A percentile compares a stretch with the other conserved stretches of the same genome.
Conservation (phyloP, 2,888 invertebrate genomes). For the Eupithecia insigniata region DNA sequence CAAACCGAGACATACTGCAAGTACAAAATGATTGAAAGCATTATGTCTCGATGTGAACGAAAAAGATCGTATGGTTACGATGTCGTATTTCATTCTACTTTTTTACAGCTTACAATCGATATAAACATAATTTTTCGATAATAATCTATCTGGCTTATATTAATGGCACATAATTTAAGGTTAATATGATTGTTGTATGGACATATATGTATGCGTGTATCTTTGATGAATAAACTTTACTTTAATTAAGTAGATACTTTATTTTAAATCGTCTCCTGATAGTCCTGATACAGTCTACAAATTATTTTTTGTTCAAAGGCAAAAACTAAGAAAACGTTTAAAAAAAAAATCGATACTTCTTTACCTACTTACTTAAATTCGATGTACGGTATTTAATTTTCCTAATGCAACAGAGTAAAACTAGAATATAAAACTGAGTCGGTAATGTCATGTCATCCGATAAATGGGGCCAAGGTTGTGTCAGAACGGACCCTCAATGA, state of each 20-base stretch:
- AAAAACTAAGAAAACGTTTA: neutral
- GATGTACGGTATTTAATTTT: no score
- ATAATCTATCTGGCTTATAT: no score
- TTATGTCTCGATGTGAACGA: neutral
- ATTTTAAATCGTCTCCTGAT: neutral
- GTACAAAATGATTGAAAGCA: neutral
- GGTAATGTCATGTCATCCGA: constrained; percentile 1
- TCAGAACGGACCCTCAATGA: neutral
- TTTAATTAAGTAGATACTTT: no score
- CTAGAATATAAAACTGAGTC: neutral
- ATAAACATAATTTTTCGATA: no score
- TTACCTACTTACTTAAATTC: no score
- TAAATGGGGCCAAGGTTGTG: neutral
- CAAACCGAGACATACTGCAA: neutral
- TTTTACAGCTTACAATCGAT: no score
- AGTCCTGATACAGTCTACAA: neutral
- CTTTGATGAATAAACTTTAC: no score
- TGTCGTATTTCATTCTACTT: no score
- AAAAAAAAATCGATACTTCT: no score
- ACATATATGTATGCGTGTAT: no score
- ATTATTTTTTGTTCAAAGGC: neutral
- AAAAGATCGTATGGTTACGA: neutral
- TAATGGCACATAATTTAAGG: no score
- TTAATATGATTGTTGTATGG: no score
- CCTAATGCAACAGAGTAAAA: neutral